These are phyloP conservation scores for Cydia splendana DNA, from an alignment of 1,140 invertebrate genomes.

Conservation along the genomic window DNA sequence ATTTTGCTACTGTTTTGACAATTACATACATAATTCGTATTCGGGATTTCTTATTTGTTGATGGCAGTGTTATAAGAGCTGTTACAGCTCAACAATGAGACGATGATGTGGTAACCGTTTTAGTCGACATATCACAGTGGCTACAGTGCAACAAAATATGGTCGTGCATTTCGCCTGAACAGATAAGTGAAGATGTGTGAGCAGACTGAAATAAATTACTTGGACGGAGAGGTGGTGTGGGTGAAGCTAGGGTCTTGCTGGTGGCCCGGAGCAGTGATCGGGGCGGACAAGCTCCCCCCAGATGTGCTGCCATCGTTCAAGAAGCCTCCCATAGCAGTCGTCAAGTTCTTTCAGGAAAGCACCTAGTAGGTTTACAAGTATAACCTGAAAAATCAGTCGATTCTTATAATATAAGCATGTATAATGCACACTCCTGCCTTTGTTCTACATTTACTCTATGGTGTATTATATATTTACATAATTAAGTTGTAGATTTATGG, in stretches of 20 bases:
- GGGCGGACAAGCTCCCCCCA: slow-evolving; percentile 81
- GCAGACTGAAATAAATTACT: slow-evolving; percentile 82
- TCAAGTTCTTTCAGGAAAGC: slow-evolving; percentile 91
- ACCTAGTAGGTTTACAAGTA: slow-evolving; percentile 84
- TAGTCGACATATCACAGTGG: slow-evolving; percentile 60
- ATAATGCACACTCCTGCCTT: slow-evolving; percentile 36
- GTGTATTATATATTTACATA: slow-evolving; percentile 36
- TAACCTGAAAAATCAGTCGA: slow-evolving; percentile 38
- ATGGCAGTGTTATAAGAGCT: slow-evolving; percentile 36
- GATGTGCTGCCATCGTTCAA: slow-evolving; percentile 83
- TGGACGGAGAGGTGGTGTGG: slow-evolving; percentile 89
- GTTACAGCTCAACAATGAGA: slow-evolving; percentile 37
- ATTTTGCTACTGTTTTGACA: slow-evolving; percentile 75
- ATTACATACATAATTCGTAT: slow-evolving; percentile 50
- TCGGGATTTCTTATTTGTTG: slow-evolving; percentile 33
- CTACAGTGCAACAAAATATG: slow-evolving; percentile 73
- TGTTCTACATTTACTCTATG: slow-evolving; percentile 33
- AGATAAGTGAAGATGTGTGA: slow-evolving; percentile 76
- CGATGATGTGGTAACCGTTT: slow-evolving; percentile 65
- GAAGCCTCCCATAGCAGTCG: slow-evolving; percentile 86
- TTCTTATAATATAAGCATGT: neutral
- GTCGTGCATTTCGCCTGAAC: slow-evolving; percentile 71
- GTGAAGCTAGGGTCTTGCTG: slow-evolving; percentile 88
- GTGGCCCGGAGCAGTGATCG: slow-evolving; percentile 90
- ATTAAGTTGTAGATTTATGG: slow-evolving; percentile 25